A percentile compares a stretch with the other conserved stretches of the same genome.
These are phyloP conservation scores for Falcunculus frontatus DNA, from an alignment of 2,113 vertebrate genomes.

Conservation along the genomic window DNA sequence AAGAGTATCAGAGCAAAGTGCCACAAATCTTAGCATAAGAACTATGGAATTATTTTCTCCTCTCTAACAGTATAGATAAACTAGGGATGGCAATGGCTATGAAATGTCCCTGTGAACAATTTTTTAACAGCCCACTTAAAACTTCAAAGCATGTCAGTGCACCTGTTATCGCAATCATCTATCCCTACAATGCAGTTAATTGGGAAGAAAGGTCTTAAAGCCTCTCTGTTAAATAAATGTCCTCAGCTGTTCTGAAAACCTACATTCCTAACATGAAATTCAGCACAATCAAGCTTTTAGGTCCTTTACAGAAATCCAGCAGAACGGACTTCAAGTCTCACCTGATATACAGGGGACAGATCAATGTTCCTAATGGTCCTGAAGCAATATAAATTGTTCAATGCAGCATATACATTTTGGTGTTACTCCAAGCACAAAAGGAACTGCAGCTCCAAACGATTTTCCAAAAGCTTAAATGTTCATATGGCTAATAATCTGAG, in stretches of 20 bases:
- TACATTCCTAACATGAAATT: neutral
- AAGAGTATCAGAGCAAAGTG: neutral
- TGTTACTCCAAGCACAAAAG: neutral
- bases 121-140: neutral
- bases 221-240: neutral
- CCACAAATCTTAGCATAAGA: neutral
- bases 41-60: neutral
- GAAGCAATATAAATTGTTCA: neutral
- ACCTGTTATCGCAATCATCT: neutral
- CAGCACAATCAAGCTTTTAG: neutral
- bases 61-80: neutral
- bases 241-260: neutral
- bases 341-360: neutral
- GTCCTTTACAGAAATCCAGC: neutral
- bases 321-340: neutral
- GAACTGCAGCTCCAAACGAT: neutral
- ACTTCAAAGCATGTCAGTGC: neutral
- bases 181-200: neutral
- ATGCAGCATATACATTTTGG: neutral
- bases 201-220: neutral
- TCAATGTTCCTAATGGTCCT: neutral
- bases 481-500: neutral
- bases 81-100: neutral
- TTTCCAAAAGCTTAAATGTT: neutral
- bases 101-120: neutral